These are phyloP conservation scores for Cololabis saira DNA, from an alignment of 2,113 vertebrate genomes.

Conservation along the genomic window DNA sequence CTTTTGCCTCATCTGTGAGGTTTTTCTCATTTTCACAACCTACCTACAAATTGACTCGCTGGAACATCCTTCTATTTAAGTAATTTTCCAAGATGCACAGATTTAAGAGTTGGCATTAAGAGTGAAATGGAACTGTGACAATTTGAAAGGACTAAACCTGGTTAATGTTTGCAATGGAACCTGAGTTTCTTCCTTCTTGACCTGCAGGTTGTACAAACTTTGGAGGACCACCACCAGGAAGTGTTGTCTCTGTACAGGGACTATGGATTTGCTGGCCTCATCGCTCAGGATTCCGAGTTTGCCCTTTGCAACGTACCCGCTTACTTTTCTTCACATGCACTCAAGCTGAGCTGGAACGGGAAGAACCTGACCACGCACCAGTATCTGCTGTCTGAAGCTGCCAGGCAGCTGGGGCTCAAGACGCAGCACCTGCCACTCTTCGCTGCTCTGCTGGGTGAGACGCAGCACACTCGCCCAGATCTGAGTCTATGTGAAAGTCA, in stretches of 20 bases:
- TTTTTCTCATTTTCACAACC: too few species aligned
- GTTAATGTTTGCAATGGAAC: not conserved
- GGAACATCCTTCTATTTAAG: too few species aligned
- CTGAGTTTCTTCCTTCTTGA: not conserved
- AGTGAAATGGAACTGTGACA: too few species aligned
- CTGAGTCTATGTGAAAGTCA: not conserved
- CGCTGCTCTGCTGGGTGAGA: conserved; percentile 89
- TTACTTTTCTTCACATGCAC: conserved; percentile 92
- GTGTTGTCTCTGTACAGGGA: conserved; percentile 92
- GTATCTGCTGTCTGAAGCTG: conserved; percentile 92
- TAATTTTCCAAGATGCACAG: too few species aligned
- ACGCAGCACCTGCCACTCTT: conserved; percentile 90
- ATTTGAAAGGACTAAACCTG: too few species aligned
- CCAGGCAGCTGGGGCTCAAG: conserved; percentile 91
- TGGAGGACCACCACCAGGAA: conserved; percentile 95
- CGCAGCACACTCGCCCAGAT: not conserved
- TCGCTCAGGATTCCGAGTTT: conserved; percentile 93
- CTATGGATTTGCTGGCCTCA: conserved; percentile 91
- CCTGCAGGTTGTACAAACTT: conserved; percentile 90
- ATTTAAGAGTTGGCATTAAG: too few species aligned
- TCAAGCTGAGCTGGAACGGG: conserved; percentile 95
- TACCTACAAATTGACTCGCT: too few species aligned
- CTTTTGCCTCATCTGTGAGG: too few species aligned
- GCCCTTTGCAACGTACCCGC: conserved; percentile 91
- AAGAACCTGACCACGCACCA: conserved; percentile 95